Evolutionary conservation across 2,888 invertebrate genomes (phyloP), one percentile per base, ranked within the genome.

Genomic region (Steinernema hermaphroditum): DNA sequence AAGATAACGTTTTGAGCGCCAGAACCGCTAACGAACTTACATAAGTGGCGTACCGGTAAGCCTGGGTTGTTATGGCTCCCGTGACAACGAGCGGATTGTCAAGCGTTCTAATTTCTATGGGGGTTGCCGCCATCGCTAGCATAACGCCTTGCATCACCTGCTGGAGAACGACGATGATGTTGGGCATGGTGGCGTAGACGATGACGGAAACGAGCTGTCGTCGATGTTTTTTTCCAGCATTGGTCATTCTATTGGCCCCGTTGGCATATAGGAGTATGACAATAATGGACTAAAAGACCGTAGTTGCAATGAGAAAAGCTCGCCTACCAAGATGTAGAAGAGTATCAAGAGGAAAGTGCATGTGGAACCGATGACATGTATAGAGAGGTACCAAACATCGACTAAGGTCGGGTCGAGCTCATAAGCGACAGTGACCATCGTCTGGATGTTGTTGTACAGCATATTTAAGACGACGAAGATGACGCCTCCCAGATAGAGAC

Each of bases 141-240:
- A 9, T 6, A n/a, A 46, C 6, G 46, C 4, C 46, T 19, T 19
- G 6, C 46, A n/a, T 4, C n/a, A 46, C n/a, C n/a, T 46, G 46
- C 2, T 19, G 9, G 16, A 46, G 16, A 19, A 46, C 22, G 9
- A 46, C 46, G 9, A 46, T 6, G 4, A 46, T 19, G 46, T 46
- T 46, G 4, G 46, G 6, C 22, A 19, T 46, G 16, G 46, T 46
- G 4, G 46, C 46, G 46, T 46, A 46, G 46, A 46, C 46, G 46
- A 46, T 46, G n/a, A 46, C 46, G 46, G 46, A 46, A n/a, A 46
- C 46, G 9, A 46, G 46, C 46, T 46, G 46, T 9, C 46, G 46
- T 6, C 46, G 46, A 6, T 46, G 46, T 16, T 6, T 46, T 6
- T 19, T 19, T 46, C 22, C n/a, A 4, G 46, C 16, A n/a, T 46